A percentile compares a stretch with the other conserved stretches of the same genome.
Evolutionary conservation across 2,888 invertebrate species (phyloP).

Genomic region (Ophioninae sp.): DNA sequence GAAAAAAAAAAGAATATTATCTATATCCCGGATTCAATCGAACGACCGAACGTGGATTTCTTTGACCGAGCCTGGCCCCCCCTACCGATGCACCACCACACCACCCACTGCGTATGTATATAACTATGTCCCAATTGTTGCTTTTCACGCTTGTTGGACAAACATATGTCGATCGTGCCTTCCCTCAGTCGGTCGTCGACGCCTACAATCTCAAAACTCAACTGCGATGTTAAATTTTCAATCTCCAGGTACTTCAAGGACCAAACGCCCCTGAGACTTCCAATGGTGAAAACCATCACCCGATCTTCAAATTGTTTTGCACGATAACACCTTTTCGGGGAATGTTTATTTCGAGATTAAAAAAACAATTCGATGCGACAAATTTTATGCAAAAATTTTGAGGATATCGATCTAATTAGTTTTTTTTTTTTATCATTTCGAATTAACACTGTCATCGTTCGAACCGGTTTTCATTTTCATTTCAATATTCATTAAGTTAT

Average conservation of each 20-base stretch:
- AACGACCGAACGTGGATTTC: slow-evolving; percentile 63
- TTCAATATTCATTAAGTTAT: background rate
- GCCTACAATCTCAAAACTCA: background rate
- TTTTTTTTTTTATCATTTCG: too few relatives aligned
- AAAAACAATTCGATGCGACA: background rate
- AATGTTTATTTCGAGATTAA: background rate
- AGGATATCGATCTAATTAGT: background rate
- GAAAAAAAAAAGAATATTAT: slow-evolving; percentile 56
- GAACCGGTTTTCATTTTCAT: background rate
- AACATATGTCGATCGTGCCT: slow-evolving; percentile 34
- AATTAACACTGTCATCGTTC: background rate
- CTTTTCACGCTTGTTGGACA: slow-evolving; percentile 59
- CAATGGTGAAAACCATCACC: background rate
- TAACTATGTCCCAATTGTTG: slow-evolving; percentile 62
- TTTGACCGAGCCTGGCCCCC: slow-evolving; percentile 72
- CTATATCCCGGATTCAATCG: slow-evolving; percentile 60
- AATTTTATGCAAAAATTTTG: background rate
- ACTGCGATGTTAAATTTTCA: background rate
- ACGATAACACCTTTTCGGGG: background rate
- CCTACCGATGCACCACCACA: slow-evolving; percentile 78
- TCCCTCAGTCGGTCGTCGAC: slow-evolving; percentile 28
- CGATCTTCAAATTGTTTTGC: background rate
- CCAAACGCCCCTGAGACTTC: background rate
- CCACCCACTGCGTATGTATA: slow-evolving; percentile 69
- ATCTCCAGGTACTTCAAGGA: slow-evolving; percentile 5